Percentiles rank a stretch among this genome's conserved stretches.
Conservation (phyloP, 2,113 vertebrate genomes). For the Grallaria varia region DNA sequence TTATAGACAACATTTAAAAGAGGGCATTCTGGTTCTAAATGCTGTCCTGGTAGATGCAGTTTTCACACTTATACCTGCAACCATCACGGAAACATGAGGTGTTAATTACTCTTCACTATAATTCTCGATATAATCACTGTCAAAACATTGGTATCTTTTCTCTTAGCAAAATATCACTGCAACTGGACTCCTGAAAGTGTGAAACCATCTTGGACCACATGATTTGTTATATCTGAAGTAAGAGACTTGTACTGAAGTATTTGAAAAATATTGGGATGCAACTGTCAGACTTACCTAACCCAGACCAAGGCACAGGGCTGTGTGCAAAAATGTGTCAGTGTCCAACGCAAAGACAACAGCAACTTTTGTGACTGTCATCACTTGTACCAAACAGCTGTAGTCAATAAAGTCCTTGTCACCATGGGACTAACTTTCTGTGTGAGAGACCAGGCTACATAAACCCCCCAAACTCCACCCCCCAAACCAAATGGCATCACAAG, state of each 20-base stretch:
- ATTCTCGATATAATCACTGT: background rate
- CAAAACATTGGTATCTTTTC: background rate
- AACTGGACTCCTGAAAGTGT: background rate
- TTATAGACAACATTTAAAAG: background rate
- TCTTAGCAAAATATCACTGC: background rate
- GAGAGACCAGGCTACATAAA: background rate
- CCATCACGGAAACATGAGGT: background rate
- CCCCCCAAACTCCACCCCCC: background rate
- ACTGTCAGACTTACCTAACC: background rate
- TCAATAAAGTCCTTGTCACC: background rate
- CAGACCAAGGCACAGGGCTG: background rate
- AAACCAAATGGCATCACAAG: background rate
- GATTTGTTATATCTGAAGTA: background rate
- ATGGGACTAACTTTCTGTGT: background rate
- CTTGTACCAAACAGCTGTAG: background rate
- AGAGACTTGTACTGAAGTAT: background rate
- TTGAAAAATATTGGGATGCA: background rate
- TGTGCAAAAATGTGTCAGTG: background rate
- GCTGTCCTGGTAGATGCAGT: background rate
- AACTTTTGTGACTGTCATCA: background rate
- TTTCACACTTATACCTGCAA: background rate
- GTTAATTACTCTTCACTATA: background rate
- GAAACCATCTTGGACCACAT: background rate
- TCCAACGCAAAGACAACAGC: background rate
- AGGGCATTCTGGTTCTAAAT: background rate